A percentile compares a stretch with the other conserved stretches of the same genome.
Evolutionary conservation across 2,113 vertebrate genomes (phyloP).

Genomic region (Gila orcuttii): DNA sequence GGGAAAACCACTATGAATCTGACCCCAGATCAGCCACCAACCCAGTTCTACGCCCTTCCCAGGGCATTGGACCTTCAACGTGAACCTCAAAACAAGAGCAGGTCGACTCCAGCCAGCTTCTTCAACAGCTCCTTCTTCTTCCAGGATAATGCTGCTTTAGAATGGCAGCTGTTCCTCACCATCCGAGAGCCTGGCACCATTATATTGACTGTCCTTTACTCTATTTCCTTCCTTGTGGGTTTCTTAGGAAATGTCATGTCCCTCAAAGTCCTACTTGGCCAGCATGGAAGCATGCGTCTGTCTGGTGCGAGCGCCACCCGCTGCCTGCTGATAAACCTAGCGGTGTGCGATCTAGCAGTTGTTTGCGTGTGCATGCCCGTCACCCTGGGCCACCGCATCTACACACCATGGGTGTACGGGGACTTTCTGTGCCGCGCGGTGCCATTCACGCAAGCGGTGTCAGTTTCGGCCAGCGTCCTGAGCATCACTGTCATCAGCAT

Average conservation of each 20-base stretch:
- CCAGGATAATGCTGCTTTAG: slow-evolving; percentile 37
- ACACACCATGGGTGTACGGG: slow-evolving; percentile 73
- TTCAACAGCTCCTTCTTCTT: slow-evolving; percentile 43
- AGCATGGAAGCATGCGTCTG: slow-evolving; percentile 65
- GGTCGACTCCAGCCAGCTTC: background rate
- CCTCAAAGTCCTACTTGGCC: slow-evolving; percentile 63
- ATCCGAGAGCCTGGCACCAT: slow-evolving; percentile 69
- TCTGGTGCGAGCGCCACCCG: slow-evolving; percentile 65
- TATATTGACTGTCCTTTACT: slow-evolving; percentile 67
- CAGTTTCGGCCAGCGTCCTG: slow-evolving; percentile 72
- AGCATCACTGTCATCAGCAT: slow-evolving; percentile 72
- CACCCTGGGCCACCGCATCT: slow-evolving; percentile 70
- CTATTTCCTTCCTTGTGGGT: slow-evolving; percentile 68
- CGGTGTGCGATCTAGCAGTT: slow-evolving; percentile 73
- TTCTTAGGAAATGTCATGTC: slow-evolving; percentile 71
- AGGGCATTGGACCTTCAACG: background rate
- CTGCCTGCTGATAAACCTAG: slow-evolving; percentile 69
- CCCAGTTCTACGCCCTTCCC: background rate
- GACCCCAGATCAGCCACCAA: slow-evolving; percentile 20
- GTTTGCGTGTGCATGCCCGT: slow-evolving; percentile 75
- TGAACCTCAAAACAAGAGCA: slow-evolving; percentile 39
- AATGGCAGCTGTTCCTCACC: slow-evolving; percentile 46
- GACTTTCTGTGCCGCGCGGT: slow-evolving; percentile 70
- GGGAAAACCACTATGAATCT: slow-evolving; percentile 27
- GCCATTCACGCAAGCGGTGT: slow-evolving; percentile 73